Evolutionary conservation across 2,888 invertebrate genomes (phyloP), one percentile per base, ranked within the genome.

Genomic region (Nymphalis c-album): DNA sequence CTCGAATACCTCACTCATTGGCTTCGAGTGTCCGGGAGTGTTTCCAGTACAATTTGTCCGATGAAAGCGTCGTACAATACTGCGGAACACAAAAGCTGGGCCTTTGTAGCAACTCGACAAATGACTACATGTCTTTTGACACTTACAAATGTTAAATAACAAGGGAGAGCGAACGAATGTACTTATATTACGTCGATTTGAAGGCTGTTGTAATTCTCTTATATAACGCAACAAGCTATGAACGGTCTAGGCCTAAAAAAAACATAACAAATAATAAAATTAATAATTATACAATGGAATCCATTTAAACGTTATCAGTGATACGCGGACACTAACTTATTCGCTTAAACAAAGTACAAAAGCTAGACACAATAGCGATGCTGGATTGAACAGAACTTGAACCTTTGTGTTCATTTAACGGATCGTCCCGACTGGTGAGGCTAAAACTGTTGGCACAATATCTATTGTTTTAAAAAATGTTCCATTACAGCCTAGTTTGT

Each of bases 301-400:
- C 45, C 26, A 48, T 68, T 67, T 57, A 70, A 60, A 53, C 26
- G 63, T 70, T 72, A 74, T 74, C 72, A 60, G 60, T 71, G 68
- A 70, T 72, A 74, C 74, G 74, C 67, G 72, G 75, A 74, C 77
- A 76, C 74, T 76, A 76, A 75, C 75, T 77, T 77, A 78, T 75
- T 78, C 76, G 75, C 71, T 77, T 75, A 73, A 74, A 73, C 74
- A 71, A 68, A 70, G 71, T 74, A 77, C 77, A 78, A 78, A 75
- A 69, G 78, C 71, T 68, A 70, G 71, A 66, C 65, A 79, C 78
- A 78, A 79, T 77, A 71, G 74, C 71, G 35, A 69, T 71, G 73
- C 74, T 73, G 71, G 71, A 74, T 69, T 73, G 77, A 76, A 75
- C 77, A 76, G 76, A 76, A 76, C 76, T 72, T 68, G 67, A 71